Base-by-base conservation (phyloP, 2,888 invertebrate species). In the Drosophila recens region DNA sequence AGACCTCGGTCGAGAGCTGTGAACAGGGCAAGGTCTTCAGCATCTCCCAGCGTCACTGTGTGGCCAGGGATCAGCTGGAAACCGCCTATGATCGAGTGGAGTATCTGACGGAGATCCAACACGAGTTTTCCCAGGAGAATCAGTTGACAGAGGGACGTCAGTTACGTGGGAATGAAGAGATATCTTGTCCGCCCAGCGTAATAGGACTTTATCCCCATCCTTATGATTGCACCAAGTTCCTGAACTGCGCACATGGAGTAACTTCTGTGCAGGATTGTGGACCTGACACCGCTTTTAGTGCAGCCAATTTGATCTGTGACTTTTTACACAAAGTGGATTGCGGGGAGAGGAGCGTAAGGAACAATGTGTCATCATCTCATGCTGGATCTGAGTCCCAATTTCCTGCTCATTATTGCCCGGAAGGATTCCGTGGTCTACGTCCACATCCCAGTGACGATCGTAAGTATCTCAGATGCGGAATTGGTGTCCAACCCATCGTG, bases 11-110 rank as follows among this genome's bases (percentile, higher is more conserved):
- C 0, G 94, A 95, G 73, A 94, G 93, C n/a, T 96, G 96, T 81
- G 93, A 94, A 0, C 94, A 94, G 1, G 95, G 95, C 0, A 94
- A 95, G 0, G 92, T 95, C 1, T 96, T 95, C 84, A 95, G 95
- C 88, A 93, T 94, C 3, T 85, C 87, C 0, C 84, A 93, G 4
- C 91, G 92, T 13, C 91, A 92, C 34, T 95, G 95, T 80, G 95
- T 95, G 87, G 93, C 92, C 87, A 94, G 94, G 0, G 91, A 93
- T 67, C 94, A 94, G 69, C 94, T 95, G 0, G 87, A 93, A 0
- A 88, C 93, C n/a, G 72, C 82, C 13, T 87, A 78, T 20, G 91
- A 91, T 78, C 90, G 90, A 1, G 91, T 91, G 5, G 91, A 91
- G 33, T 91, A 88, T 57, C 27, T 83, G 15, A 74, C 67, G 4